Evolutionary conservation across 2,888 invertebrate species (phyloP), one percentile per base, ranked within the genome.

Genomic region (Brachycybe producta): DNA sequence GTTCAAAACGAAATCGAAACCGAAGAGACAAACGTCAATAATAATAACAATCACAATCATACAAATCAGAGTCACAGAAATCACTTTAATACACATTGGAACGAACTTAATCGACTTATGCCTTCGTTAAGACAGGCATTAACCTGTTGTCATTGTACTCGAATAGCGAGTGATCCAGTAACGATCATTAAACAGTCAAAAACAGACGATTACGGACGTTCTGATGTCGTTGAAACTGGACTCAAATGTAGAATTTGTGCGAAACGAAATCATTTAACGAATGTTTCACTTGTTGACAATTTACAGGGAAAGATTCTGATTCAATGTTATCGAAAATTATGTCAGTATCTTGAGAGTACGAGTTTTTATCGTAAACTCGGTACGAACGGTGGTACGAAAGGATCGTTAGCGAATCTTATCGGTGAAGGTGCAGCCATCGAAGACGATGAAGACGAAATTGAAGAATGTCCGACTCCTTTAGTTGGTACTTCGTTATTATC

Each of bases 341-440:
- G 41, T n/a, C 21, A 23, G 24, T 41, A 41, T 23, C 24, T 41
- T 15, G 41, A 41, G 13, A 41, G 41, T 23, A 41, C 41, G 2
- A 23, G 26, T 23, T 41, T 41, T 23, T 41, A 41, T 23, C 41
- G 41, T 15, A 41, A 41, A 2, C 41, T 41, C 24, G 41, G 41
- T n/a, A 41, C 15, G 24, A 41, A 41, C n/a, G 41, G 41, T 23
- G 41, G 41, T 7, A 41, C 41, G 2, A 23, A 26, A 7, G n/a
- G n/a, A n/a, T 24, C 24, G 7, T 13, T 41, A n/a, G 41, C 41
- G 21, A 23, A 41, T 19, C n/a, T 41, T 23, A 41, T 41, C 5
- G 24, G 41, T 26, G 41, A 41, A 23, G 41, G 41, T 3, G 41
- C 41, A 19, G 23, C 41, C 5, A 23, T 41, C 24, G n/a, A 30